These are phyloP conservation scores for Rhaphigaster nebulosa DNA, from an alignment of 2,888 invertebrate species.

Conservation along the genomic window DNA sequence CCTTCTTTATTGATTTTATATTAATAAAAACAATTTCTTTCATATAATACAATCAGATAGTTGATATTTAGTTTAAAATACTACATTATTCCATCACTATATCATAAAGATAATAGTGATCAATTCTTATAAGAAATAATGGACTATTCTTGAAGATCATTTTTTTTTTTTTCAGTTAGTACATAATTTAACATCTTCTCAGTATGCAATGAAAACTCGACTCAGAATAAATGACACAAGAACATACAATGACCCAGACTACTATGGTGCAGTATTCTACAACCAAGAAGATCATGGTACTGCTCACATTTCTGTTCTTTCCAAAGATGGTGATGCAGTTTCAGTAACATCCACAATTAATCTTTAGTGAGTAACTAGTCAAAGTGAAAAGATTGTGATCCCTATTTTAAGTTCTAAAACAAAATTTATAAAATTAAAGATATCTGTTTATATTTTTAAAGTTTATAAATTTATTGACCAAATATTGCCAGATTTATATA, in stretches of 20 bases:
- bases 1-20: no score
- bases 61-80: no score
- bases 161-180: conserved; percentile 71
- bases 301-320: conserved; percentile 84
- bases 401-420: background rate
- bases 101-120: no score
- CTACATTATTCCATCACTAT: no score
- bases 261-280: conserved; percentile 65
- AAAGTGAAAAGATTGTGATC: background rate
- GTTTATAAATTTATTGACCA: no score
- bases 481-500: no score
- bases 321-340: conserved; percentile 88
- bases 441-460: background rate
- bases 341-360: conserved; percentile 94
- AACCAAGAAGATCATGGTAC: conserved; percentile 73
- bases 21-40: no score
- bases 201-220: conserved; percentile 75
- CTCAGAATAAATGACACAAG: conserved; percentile 76
- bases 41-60: no score
- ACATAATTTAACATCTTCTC: conserved; percentile 74
- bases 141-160: background rate
- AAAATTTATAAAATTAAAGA: background rate
- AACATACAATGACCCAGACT: conserved; percentile 71
- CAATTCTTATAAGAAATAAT: no score
- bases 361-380: conserved; percentile 69